Evolutionary conservation across 1,140 invertebrate genomes (phyloP), one percentile per base, ranked within the genome.

Genomic region (Bombus ignitus): DNA sequence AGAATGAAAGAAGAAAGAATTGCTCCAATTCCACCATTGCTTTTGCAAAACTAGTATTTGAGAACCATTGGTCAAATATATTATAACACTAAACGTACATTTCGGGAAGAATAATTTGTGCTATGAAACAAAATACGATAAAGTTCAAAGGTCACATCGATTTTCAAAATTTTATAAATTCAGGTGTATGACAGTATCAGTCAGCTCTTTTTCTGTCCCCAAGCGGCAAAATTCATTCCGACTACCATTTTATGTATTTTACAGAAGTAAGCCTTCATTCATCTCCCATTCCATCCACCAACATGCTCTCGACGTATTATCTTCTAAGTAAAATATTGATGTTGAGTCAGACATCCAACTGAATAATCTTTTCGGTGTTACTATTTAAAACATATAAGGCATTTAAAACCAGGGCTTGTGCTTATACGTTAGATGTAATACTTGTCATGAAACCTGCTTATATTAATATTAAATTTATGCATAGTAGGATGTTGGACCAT

Each of bases 391-490:
- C n/a, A n/a, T 1, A 47, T 6, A 2, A 32, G 2, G 1, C 5
- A 6, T 32, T 15, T 8, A 32, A 15, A 32, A 9, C 5, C 15
- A 32, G 5, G 5, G 4, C 2, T 15, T 47, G 0, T 59, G 28
- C 13, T 66, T 68, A 18, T 37, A 35, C 66, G 2, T 37, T 5
- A 37, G 22, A 68, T 25, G 32, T 15, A 32, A 73, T 65, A 65
- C 57, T 78, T 84, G 75, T 15, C 75, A 37, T n/a, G 39, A 28
- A 39, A 66, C 53, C 68, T 78, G 65, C 74, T 65, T 47, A 32
- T 8, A 35, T 32, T 28, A 32, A 32, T 42, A 8, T 35, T 13
- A 62, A 6, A 65, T 59, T 65, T n/a, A 22, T 35, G 22, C 25
- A 18, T 32, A 35, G 18, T 22, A 1, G 39, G 22, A 39, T 59